Percentiles rank a stretch among this genome's conserved stretches.
Evolutionary conservation across 1,140 invertebrate genomes (phyloP).

Genomic region (Ridgeia piscesae): DNA sequence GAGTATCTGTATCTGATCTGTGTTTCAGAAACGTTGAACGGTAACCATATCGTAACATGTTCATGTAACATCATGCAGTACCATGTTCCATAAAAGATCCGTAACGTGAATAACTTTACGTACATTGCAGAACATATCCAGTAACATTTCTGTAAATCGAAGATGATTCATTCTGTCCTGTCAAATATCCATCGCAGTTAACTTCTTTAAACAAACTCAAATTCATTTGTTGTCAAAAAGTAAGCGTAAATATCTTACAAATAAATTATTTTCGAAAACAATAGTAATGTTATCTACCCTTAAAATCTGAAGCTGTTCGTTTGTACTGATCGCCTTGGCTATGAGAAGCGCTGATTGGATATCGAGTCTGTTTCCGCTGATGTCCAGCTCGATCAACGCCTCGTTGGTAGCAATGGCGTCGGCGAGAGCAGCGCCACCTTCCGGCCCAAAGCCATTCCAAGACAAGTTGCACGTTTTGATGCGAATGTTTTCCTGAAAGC

Average conservation of each 20-base stretch:
- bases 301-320: slow-evolving; percentile 50
- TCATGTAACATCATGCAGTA: neutral
- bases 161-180: too few relatives aligned
- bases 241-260: too few relatives aligned
- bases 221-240: too few relatives aligned
- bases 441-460: slow-evolving; percentile 55
- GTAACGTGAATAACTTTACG: too few relatives aligned
- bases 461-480: slow-evolving; percentile 51
- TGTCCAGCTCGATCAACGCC: slow-evolving; percentile 49
- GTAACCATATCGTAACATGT: neutral
- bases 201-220: too few relatives aligned
- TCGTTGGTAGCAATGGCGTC: slow-evolving; percentile 51
- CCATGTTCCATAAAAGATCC: neutral
- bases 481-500: slow-evolving; percentile 53
- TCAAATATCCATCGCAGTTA: too few relatives aligned
- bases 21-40: too few relatives aligned
- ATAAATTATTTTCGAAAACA: neutral
- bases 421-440: slow-evolving; percentile 51
- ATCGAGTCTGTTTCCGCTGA: slow-evolving; percentile 53
- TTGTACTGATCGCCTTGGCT: slow-evolving; percentile 48
- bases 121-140: too few relatives aligned
- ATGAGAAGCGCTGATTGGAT: slow-evolving; percentile 44
- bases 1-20: too few relatives aligned
- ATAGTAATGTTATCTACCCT: slow-evolving; percentile 36
- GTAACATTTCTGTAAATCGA: too few relatives aligned